Evolutionary conservation across 2,888 invertebrate species (phyloP).

Genomic region (Erebia epiphron): DNA sequence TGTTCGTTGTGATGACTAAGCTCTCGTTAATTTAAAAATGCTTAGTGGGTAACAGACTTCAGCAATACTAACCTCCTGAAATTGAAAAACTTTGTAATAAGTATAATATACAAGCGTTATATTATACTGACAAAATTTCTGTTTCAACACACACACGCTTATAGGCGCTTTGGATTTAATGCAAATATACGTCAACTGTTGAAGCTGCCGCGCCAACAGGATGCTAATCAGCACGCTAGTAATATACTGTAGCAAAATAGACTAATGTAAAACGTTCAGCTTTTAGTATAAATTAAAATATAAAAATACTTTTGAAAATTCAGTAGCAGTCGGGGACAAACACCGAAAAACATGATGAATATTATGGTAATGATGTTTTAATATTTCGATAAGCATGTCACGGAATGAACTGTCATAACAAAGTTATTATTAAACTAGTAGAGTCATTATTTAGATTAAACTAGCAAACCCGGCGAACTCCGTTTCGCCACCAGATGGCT

Average conservation of each 20-base stretch:
- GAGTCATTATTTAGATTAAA: slow-evolving; percentile 39
- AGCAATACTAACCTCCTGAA: not conserved
- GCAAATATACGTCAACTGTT: slow-evolving; percentile 26
- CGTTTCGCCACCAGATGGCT: no score
- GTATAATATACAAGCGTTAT: slow-evolving; percentile 12
- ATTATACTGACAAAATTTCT: slow-evolving; percentile 19
- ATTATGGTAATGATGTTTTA: not conserved
- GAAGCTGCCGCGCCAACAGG: slow-evolving; percentile 13
- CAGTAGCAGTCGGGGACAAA: no score
- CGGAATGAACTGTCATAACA: slow-evolving; percentile 15
- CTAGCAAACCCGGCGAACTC: no score
- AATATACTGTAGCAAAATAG: slow-evolving; percentile 18
- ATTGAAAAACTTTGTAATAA: slow-evolving; percentile 9
- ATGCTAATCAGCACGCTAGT: slow-evolving; percentile 22
- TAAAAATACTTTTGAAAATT: no score
- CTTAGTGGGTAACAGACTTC: no score
- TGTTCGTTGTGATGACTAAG: no score
- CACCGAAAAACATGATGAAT: not conserved
- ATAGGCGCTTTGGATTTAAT: slow-evolving; percentile 18
- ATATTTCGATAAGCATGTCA: slow-evolving; percentile 1
- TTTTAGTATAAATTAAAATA: not conserved
- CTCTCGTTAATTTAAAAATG: no score
- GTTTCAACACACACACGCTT: slow-evolving; percentile 20
- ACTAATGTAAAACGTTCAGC: not conserved
- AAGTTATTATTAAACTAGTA: slow-evolving; percentile 30